Percentiles rank a stretch among this genome's conserved stretches.
These are phyloP conservation scores for Rhagoletis pomonella DNA, from an alignment of 1,140 invertebrate species.

Conservation along the genomic window DNA sequence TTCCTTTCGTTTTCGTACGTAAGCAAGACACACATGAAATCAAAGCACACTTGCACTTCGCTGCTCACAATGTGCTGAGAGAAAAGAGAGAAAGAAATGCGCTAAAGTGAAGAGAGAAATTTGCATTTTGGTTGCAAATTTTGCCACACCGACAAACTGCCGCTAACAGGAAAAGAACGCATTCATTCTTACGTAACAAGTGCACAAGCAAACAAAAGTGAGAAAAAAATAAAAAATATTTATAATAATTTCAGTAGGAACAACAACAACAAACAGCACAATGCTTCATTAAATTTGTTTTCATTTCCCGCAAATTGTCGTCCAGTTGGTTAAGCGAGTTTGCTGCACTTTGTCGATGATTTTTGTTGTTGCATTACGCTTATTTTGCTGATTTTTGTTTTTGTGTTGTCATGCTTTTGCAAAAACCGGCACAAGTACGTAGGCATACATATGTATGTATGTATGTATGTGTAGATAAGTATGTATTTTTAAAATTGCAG, in stretches of 20 bases:
- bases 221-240: not conserved
- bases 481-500: slow-evolving; percentile 16
- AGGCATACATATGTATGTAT: not conserved
- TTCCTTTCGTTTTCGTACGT: not conserved
- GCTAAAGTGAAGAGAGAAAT: not conserved
- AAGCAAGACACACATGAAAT: not conserved
- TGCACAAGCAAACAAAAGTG: not conserved
- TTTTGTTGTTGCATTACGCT: not conserved
- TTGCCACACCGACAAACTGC: not conserved
- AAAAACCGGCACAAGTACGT: slow-evolving; percentile 13
- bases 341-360: not conserved
- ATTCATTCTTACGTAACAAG: not conserved
- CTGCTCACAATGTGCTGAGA: too few species aligned
- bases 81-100: not conserved
- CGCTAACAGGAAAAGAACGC: slow-evolving; percentile 14
- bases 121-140: not conserved
- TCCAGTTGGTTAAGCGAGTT: not conserved
- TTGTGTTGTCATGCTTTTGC: not conserved
- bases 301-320: not conserved
- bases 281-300: not conserved
- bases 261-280: not conserved
- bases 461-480: not conserved
- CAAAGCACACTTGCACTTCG: too few species aligned
- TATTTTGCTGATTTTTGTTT: not conserved
- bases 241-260: not conserved